A percentile compares a stretch with the other conserved stretches of the same genome.
phyloP scores from a whole-genome alignment of 2,888 invertebrate genomes.

The Theretra japonica region DNA sequence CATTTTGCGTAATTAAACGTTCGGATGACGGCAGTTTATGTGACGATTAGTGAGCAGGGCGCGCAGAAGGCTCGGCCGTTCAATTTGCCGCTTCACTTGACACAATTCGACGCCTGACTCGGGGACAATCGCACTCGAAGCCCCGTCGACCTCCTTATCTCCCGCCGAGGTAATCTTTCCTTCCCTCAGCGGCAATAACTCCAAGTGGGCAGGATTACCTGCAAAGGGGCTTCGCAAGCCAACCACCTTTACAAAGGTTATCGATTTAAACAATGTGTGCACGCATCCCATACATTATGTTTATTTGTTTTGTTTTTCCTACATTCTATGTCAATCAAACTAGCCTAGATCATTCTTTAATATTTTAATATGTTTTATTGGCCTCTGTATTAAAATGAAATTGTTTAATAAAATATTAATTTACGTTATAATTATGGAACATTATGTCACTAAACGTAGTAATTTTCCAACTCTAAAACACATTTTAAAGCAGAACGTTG shows the following conservation, averaged over 20 bases:
- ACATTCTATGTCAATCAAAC: background rate
- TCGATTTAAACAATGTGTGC: slow-evolving; percentile 81
- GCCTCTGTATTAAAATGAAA: no score
- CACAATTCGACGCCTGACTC: slow-evolving; percentile 85
- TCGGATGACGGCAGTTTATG: slow-evolving; percentile 79
- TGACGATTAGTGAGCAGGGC: slow-evolving; percentile 81
- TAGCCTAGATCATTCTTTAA: background rate
- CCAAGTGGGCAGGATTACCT: slow-evolving; percentile 85
- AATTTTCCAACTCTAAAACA: no score
- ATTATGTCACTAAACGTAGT: no score
- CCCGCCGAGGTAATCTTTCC: slow-evolving; percentile 84
- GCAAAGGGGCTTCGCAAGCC: slow-evolving; percentile 80
- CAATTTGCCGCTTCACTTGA: slow-evolving; percentile 85
- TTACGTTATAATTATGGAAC: no score
- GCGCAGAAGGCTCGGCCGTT: slow-evolving; percentile 83
- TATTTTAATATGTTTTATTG: background rate
- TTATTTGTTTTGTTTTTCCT: background rate
- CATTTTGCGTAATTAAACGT: slow-evolving; percentile 79
- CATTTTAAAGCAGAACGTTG: background rate
- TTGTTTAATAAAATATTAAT: no score
- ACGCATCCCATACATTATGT: slow-evolving; percentile 48
- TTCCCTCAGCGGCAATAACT: slow-evolving; percentile 84
- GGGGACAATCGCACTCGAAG: slow-evolving; percentile 84
- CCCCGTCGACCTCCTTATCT: slow-evolving; percentile 85
- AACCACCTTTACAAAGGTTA: slow-evolving; percentile 81